Conservation (phyloP, 2,113 vertebrate genomes). For the Campylomormyrus numenius region DNA sequence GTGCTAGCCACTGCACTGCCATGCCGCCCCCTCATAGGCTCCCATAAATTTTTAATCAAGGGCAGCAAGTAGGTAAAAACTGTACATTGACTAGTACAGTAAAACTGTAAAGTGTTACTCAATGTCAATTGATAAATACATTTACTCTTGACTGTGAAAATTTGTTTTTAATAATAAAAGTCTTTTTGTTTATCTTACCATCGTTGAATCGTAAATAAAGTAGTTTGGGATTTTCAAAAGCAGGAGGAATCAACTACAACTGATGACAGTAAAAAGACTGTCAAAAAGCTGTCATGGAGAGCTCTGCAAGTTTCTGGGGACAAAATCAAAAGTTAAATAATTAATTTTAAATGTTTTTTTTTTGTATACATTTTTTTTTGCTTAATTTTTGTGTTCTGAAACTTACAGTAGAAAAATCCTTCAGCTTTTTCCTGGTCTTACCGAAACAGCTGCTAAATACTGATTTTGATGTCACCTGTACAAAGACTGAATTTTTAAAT, state of each 20-base stretch:
- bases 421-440: neutral
- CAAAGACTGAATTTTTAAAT: neutral
- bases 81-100: neutral
- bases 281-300: neutral
- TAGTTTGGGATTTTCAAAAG: neutral
- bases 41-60: neutral
- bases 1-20: neutral
- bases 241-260: neutral
- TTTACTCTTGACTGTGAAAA: constrained; percentile 36
- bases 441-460: neutral
- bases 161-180: constrained; percentile 31
- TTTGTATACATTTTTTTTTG: neutral
- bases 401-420: too few relatives aligned
- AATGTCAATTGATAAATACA: constrained; percentile 9
- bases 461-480: neutral
- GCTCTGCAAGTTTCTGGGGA: neutral
- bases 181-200: constrained; percentile 18
- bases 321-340: neutral
- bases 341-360: neutral
- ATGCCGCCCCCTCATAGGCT: neutral
- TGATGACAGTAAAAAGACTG: neutral
- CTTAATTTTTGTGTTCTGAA: neutral
- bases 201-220: neutral
- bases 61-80: neutral
- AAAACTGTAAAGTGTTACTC: neutral